Evolutionary conservation across 2,888 invertebrate genomes (phyloP).

Genomic region (Phrixothrix hirtus): DNA sequence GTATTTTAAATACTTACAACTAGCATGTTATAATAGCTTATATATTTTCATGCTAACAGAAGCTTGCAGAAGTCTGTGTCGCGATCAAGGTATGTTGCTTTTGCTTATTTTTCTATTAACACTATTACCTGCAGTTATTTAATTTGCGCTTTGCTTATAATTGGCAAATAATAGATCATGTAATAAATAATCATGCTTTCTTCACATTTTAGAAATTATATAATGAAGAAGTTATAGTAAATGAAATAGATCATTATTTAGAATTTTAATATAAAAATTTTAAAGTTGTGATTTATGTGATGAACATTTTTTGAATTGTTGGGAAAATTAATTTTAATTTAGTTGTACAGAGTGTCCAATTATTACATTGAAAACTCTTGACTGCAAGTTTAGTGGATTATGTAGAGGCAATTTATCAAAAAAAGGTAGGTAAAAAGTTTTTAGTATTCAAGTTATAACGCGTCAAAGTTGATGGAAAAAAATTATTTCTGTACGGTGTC

Average conservation of each 20-base stretch:
- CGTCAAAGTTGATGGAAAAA: too few relatives aligned
- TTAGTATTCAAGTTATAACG: too few relatives aligned
- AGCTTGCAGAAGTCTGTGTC: conserved; percentile 94
- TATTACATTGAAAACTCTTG: too few relatives aligned
- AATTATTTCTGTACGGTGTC: too few relatives aligned
- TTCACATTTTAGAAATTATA: neutral
- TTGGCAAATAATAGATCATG: conserved; percentile 4
- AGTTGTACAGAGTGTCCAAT: neutral
- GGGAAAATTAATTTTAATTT: neutral
- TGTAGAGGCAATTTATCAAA: too few relatives aligned
- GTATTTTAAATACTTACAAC: conserved; percentile 6
- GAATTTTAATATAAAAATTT: too few relatives aligned
- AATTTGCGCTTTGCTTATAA: conserved; percentile 12
- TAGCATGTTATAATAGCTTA: conserved; percentile 50
- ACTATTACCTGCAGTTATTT: neutral
- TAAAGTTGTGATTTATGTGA: too few relatives aligned
- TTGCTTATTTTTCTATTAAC: conserved; percentile 20
- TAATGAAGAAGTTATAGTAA: too few relatives aligned
- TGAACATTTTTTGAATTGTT: too few relatives aligned
- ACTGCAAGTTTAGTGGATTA: too few relatives aligned
- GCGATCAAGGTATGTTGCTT: conserved; percentile 78
- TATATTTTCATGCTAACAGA: conserved; percentile 74
- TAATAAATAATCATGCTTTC: neutral
- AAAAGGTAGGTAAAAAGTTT: too few relatives aligned
- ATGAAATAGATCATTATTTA: too few relatives aligned